Conservation (phyloP, 2,888 invertebrate species). For the Volucella zonaria region DNA sequence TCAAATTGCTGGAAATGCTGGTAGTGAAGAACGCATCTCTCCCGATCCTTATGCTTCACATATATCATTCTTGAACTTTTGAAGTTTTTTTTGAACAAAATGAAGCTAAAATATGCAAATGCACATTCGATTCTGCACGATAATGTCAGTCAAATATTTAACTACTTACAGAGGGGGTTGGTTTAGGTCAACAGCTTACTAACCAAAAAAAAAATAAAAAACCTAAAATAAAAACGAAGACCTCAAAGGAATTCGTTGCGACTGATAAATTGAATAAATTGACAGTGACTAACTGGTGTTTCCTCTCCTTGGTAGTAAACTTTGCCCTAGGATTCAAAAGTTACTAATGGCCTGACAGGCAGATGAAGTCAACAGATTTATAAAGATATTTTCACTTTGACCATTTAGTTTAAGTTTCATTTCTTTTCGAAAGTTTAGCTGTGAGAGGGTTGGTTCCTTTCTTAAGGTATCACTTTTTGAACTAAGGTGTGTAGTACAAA, state of each 20-base stretch:
- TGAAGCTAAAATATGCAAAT: constrained; percentile 42
- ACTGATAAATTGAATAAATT: constrained; percentile 45
- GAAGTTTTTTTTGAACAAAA: constrained; percentile 11
- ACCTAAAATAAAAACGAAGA: background rate
- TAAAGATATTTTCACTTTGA: too few species aligned
- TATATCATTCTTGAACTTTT: constrained; percentile 15
- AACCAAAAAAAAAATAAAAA: background rate
- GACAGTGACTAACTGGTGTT: constrained; percentile 41
- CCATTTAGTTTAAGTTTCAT: too few species aligned
- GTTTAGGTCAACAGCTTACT: background rate
- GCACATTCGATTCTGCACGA: constrained; percentile 1
- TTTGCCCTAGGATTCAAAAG: constrained; percentile 17
- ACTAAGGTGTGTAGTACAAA: too few species aligned
- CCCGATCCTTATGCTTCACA: constrained; percentile 11
- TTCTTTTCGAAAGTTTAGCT: too few species aligned
- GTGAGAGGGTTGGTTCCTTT: too few species aligned
- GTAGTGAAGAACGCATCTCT: background rate
- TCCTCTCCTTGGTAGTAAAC: background rate
- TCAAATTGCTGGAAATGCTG: too few species aligned
- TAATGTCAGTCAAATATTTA: constrained; percentile 29
- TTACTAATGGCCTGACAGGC: constrained; percentile 22
- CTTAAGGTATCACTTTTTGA: too few species aligned
- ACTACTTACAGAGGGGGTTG: constrained; percentile 10
- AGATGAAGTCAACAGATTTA: too few species aligned
- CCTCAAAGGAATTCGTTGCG: constrained; percentile 11